Evolutionary conservation across 2,113 vertebrate genomes (phyloP), one percentile per base, ranked within the genome.

Genomic region (Paraplagusia blochii): DNA sequence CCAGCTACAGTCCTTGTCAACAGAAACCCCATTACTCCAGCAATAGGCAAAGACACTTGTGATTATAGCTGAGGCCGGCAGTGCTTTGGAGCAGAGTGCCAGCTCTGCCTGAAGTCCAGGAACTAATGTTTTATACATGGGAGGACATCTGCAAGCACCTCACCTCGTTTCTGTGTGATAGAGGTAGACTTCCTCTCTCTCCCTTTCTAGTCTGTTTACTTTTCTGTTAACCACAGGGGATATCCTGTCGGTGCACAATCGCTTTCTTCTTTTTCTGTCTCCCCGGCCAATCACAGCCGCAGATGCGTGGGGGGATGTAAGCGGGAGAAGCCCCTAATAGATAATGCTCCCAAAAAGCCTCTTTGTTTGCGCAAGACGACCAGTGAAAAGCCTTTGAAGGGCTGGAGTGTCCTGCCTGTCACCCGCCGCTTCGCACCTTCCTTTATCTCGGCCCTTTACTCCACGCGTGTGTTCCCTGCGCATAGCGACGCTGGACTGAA

Each of bases 171-270:
- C 62, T 74, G 48, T 63, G 54, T 58, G 53, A 69, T 71, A 65
- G 69, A 80, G 66, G 57, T 76, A 67, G 50, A 82, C 77, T 80
- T 87, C 79, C 84, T 81, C 58, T 73, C 58, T 72, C 64, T 60
- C 52, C 53, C 55, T 76, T 75, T 80, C 76, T 69, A 35, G 60
- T 68, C 39, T 86, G 76, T 85, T 89, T 85, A 84, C 78, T 86
- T 82, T 83, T 46, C 74, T 73, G 50, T 69, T 60, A 74, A 83
- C 77, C 62, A 53, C 66, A 58, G 80, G 78, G 84, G 74, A 82
- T 75, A 85, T 85, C 86, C 80, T 88, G 84, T 75, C 77, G 6
- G 64, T 72, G 66, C 50, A 53, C 29, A 14, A 77, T 71, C 45
- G 44, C 76, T 80, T 79, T 79, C 76, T 85, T 69, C 66, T 76